These are phyloP conservation scores for Aramus guarauna DNA, from an alignment of 2,113 vertebrate genomes.

Conservation along the genomic window DNA sequence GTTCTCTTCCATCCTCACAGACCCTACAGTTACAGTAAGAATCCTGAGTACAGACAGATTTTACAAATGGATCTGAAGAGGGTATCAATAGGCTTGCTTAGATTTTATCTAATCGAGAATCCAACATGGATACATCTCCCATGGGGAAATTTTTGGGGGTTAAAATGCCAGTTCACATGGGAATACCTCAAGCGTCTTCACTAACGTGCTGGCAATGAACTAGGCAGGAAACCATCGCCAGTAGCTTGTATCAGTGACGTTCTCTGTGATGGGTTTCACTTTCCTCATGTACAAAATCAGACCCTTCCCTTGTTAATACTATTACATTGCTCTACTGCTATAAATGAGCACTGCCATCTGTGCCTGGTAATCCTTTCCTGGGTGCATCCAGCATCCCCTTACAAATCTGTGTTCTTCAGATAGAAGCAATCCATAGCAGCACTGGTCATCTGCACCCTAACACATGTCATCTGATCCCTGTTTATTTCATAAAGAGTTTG, in stretches of 20 bases:
- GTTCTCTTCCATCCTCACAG: not conserved
- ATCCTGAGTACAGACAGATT: not conserved
- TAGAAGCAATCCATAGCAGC: not conserved
- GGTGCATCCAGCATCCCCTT: not conserved
- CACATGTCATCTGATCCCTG: not conserved
- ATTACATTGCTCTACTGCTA: not conserved
- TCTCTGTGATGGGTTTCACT: not conserved
- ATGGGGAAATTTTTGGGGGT: not conserved
- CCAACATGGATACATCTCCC: not conserved
- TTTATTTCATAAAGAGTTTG: slow-evolving; percentile 37
- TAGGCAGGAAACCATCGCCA: not conserved
- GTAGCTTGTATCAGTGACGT: not conserved
- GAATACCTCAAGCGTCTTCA: not conserved
- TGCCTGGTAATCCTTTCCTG: slow-evolving; percentile 8
- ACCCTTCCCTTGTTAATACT: not conserved
- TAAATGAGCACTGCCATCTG: not conserved
- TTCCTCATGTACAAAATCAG: not conserved
- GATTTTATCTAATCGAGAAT: not conserved
- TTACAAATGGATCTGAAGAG: not conserved
- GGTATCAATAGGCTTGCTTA: not conserved
- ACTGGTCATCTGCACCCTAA: slow-evolving; percentile 5
- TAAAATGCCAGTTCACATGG: not conserved
- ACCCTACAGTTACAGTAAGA: not conserved
- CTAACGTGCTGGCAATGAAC: not conserved
- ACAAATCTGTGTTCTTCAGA: not conserved